Conservation (phyloP, 92 coral and sea anemone genomes). For the Epizoanthus stellaris region DNA sequence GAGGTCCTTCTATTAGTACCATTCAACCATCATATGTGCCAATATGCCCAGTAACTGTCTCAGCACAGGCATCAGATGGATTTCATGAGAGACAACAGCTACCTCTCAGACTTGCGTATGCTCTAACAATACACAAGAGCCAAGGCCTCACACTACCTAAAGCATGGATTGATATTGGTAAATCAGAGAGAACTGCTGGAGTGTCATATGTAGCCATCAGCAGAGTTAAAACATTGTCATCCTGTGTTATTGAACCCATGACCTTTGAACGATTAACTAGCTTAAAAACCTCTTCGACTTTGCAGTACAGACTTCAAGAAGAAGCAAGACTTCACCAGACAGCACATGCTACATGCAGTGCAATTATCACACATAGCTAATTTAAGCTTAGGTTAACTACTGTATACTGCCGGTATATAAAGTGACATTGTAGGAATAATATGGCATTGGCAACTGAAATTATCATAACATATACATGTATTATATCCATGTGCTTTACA, state of each 20-base stretch:
- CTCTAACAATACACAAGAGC: not conserved
- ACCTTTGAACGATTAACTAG: conserved; percentile 36
- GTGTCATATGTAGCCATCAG: conserved; percentile 1
- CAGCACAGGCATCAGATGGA: conserved; percentile 4
- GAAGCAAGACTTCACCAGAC: conserved; percentile 34
- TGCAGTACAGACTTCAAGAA: conserved; percentile 43
- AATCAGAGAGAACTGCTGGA: conserved; percentile 6
- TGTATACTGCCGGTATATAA: conserved; percentile 5
- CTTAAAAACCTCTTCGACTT: conserved; percentile 36
- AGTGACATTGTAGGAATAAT: conserved; percentile 7
- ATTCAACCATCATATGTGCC: conserved; percentile 27
- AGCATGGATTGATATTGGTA: not conserved
- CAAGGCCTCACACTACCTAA: not conserved
- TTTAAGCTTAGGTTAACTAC: conserved; percentile 8
- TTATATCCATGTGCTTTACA: not conserved
- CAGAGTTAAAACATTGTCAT: conserved; percentile 8
- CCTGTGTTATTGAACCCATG: conserved; percentile 24
- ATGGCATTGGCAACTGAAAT: conserved; percentile 3
- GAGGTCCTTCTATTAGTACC: conserved; percentile 29
- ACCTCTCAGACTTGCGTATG: not conserved
- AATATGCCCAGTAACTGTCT: not conserved
- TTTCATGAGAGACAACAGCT: not conserved
- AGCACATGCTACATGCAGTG: conserved; percentile 40
- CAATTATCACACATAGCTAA: conserved; percentile 17
- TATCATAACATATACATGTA: conserved; percentile 1